Conservation (phyloP, 2,888 invertebrate genomes). For the Chalcis sispes region DNA sequence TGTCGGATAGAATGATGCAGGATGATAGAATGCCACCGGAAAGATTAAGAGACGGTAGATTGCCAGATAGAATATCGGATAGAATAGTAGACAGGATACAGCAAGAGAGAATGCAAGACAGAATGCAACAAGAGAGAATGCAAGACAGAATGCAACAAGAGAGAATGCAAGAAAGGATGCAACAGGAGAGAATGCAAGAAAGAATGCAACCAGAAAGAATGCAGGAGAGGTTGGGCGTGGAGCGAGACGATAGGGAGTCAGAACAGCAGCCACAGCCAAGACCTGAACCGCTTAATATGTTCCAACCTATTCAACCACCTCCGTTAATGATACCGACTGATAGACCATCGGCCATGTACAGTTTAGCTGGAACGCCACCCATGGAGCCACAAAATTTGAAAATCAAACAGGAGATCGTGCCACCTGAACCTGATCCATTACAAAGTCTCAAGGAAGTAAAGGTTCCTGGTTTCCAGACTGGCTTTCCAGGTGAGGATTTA, state of each 20-base stretch:
- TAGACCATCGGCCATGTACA: slow-evolving; percentile 66
- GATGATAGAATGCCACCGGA: slow-evolving; percentile 50
- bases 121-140: slow-evolving; percentile 40
- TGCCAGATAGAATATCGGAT: slow-evolving; percentile 51
- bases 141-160: slow-evolving; percentile 30
- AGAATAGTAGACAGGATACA: slow-evolving; percentile 42
- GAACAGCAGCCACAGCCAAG: slow-evolving; percentile 64
- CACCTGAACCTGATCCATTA: slow-evolving; percentile 81
- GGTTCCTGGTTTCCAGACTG: slow-evolving; percentile 84
- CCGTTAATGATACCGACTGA: slow-evolving; percentile 66
- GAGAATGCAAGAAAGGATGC: slow-evolving; percentile 36
- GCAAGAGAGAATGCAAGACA: slow-evolving; percentile 36
- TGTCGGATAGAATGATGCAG: slow-evolving; percentile 44
- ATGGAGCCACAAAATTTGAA: slow-evolving; percentile 85
- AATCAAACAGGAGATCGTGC: slow-evolving; percentile 83
- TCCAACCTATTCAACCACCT: slow-evolving; percentile 71
- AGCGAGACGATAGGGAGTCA: slow-evolving; percentile 61
- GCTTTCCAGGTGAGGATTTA: slow-evolving; percentile 79
- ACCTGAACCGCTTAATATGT: slow-evolving; percentile 68
- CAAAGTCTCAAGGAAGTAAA: slow-evolving; percentile 89
- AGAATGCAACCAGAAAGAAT: slow-evolving; percentile 56
- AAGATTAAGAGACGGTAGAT: slow-evolving; percentile 31
- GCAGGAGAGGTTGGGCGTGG: slow-evolving; percentile 49
- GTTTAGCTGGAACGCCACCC: slow-evolving; percentile 71
- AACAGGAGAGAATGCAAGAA: slow-evolving; percentile 28